phyloP scores from a whole-genome alignment of 1,140 invertebrate species.

The Drosophila sproati region DNA sequence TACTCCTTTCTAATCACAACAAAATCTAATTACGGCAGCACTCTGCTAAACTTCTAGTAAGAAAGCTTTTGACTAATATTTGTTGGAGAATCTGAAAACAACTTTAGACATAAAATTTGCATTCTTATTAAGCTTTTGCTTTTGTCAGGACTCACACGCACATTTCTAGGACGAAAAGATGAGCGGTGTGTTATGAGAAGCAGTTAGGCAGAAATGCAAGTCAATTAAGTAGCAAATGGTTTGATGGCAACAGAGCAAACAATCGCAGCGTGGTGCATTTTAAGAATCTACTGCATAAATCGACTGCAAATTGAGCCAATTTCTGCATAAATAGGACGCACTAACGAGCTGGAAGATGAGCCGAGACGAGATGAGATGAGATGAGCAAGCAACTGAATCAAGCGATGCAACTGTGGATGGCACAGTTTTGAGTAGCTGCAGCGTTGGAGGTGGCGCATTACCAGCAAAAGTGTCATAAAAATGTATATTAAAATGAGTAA shows the following conservation, averaged over 20 bases:
- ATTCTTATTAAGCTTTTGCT: not conserved
- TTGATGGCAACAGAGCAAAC: slow-evolving; percentile 67
- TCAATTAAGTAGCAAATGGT: slow-evolving; percentile 81
- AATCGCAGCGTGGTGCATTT: slow-evolving; percentile 72
- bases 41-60: not conserved
- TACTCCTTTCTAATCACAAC: not conserved
- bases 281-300: slow-evolving; percentile 78
- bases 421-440: slow-evolving; percentile 38
- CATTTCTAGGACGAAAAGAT: slow-evolving; percentile 45
- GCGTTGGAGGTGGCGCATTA: slow-evolving; percentile 64
- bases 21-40: not conserved
- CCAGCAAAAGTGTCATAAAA: slow-evolving; percentile 78
- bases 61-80: not conserved
- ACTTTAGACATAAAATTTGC: not conserved
- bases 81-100: not conserved
- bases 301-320: slow-evolving; percentile 81
- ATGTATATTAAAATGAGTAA: slow-evolving; percentile 83
- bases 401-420: slow-evolving; percentile 1
- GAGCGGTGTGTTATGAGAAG: slow-evolving; percentile 43
- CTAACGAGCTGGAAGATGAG: slow-evolving; percentile 76
- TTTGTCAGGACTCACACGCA: slow-evolving; percentile 32
- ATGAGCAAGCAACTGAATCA: not conserved
- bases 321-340: slow-evolving; percentile 77
- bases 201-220: slow-evolving; percentile 64
- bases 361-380: slow-evolving; percentile 18